phyloP scores from a whole-genome alignment of 2,888 invertebrate genomes.

The Blera fallax region DNA sequence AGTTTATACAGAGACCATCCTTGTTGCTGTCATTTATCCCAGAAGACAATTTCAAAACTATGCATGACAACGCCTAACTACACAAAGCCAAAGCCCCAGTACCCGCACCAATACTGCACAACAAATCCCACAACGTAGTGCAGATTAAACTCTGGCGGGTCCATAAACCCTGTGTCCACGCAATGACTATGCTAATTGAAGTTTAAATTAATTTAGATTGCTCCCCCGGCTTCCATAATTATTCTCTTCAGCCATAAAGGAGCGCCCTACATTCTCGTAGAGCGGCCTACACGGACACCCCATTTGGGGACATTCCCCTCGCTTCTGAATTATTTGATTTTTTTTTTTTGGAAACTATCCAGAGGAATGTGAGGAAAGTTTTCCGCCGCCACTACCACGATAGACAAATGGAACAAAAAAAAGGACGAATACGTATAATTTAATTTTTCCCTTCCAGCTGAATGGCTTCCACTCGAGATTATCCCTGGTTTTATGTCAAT shows the following conservation, averaged over 20 bases:
- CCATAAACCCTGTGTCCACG: conserved; percentile 15
- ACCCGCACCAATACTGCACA: not conserved
- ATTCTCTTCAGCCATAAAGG: not conserved
- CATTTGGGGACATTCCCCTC: conserved; percentile 14
- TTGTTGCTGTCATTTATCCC: not conserved
- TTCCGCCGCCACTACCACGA: not conserved
- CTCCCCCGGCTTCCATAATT: conserved; percentile 39
- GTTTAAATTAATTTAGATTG: conserved; percentile 63
- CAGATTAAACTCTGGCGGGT: not conserved
- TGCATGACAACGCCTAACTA: not conserved
- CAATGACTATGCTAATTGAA: conserved; percentile 59
- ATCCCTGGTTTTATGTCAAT: conserved; percentile 50
- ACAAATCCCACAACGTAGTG: not conserved
- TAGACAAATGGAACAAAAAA: conserved; percentile 5
- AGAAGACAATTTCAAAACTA: not conserved
- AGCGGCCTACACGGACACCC: not conserved
- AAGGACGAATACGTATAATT: conserved; percentile 35
- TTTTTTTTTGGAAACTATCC: conserved; percentile 27
- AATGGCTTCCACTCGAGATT: conserved; percentile 64
- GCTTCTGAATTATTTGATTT: conserved; percentile 1
- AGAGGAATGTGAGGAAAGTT: conserved; percentile 19
- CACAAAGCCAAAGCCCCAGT: not conserved
- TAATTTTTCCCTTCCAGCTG: conserved; percentile 51
- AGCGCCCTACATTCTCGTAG: not conserved
- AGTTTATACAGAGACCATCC: not conserved